A percentile compares a stretch with the other conserved stretches of the same genome.
Conservation (phyloP, 2,113 vertebrate genomes). For the Dipodomys spectabilis region DNA sequence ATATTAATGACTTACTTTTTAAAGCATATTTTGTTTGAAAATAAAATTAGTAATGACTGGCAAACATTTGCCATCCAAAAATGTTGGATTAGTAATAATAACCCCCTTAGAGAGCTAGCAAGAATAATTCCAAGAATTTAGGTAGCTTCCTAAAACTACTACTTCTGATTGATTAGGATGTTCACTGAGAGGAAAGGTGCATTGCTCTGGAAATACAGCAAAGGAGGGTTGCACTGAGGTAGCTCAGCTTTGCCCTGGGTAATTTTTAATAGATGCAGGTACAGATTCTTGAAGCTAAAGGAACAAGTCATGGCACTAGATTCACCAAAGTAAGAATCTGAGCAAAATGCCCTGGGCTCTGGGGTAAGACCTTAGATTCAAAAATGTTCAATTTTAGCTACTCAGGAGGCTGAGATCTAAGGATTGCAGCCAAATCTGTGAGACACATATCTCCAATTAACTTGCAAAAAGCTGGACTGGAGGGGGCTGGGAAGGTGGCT, state of each 20-base stretch:
- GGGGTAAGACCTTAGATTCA: neutral
- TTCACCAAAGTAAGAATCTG: neutral
- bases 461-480: too few relatives aligned
- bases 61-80: neutral
- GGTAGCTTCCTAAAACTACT: neutral
- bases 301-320: neutral
- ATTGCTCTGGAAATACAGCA: neutral
- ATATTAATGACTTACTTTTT: slow-evolving; percentile 10
- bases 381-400: neutral
- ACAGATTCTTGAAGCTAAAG: neutral
- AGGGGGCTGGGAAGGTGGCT: too few relatives aligned
- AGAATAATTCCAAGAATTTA: neutral
- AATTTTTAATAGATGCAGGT: neutral
- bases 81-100: neutral
- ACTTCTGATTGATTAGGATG: neutral
- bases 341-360: neutral
- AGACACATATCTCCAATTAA: too few relatives aligned
- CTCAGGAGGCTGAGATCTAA: too few relatives aligned
- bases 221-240: neutral
- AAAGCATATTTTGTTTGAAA: slow-evolving; percentile 36
- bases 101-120: neutral
- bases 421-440: too few relatives aligned
- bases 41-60: slow-evolving; percentile 18
- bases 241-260: neutral
- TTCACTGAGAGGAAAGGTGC: neutral